Conservation (phyloP, 2,797 vertebrate genomes). For the Fistularia tabacaria region DNA sequence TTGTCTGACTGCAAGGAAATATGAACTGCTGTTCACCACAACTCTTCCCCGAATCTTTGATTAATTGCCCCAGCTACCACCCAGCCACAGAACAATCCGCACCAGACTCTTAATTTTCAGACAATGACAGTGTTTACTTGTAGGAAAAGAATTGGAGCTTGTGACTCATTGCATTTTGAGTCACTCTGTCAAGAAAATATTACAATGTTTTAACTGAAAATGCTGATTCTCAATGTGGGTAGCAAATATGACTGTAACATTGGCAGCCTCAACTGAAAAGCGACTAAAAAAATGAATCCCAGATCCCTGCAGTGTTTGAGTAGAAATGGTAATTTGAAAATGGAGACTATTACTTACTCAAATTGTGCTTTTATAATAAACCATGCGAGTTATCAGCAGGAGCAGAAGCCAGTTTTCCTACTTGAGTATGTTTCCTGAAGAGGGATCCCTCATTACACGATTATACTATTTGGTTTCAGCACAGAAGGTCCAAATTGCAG, state of each 20-base stretch:
- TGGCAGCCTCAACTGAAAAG: conserved; percentile 28
- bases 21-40: conserved; percentile 1
- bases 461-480: conserved; percentile 73
- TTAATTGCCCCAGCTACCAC: conserved; percentile 17
- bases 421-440: conserved; percentile 64
- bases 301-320: conserved; percentile 31
- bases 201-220: conserved; percentile 49
- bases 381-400: conserved; percentile 53
- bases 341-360: conserved; percentile 62
- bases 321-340: conserved; percentile 57
- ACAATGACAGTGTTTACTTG: conserved; percentile 20
- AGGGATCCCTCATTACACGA: conserved; percentile 67
- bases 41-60: conserved; percentile 21
- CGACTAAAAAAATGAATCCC: conserved; percentile 32
- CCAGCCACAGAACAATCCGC: conserved; percentile 5
- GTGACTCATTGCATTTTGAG: conserved; percentile 53
- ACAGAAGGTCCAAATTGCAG: conserved; percentile 65
- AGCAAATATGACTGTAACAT: conserved; percentile 48
- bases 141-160: conserved; percentile 24
- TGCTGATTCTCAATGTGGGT: conserved; percentile 41
- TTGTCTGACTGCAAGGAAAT: conserved; percentile 20
- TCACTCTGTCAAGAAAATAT: conserved; percentile 40
- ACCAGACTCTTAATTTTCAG: conserved; percentile 12
- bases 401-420: conserved; percentile 63
- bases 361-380: conserved; percentile 58